Evolutionary conservation across 1,140 invertebrate species (phyloP).

Genomic region (Protaetia brevitarsis): DNA sequence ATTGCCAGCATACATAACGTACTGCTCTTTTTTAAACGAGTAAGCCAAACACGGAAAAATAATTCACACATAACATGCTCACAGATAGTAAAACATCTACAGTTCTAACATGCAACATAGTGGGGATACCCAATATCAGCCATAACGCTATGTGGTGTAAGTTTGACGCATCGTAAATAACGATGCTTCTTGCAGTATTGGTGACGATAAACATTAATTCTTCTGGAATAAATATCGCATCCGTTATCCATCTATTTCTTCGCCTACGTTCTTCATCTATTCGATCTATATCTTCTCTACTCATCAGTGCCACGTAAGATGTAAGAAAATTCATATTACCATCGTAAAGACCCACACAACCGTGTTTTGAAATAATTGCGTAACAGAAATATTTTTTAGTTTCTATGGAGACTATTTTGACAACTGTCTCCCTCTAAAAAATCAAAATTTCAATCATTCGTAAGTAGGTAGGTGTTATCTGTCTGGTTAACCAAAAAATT

Average conservation of each 20-base stretch:
- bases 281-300: constrained; percentile 43
- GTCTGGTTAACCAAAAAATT: no score
- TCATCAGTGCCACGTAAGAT: constrained; percentile 51
- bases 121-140: constrained; percentile 52
- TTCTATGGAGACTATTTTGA: constrained; percentile 54
- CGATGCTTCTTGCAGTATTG: constrained; percentile 54
- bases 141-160: constrained; percentile 52
- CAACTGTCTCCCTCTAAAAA: constrained; percentile 54
- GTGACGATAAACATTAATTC: constrained; percentile 50
- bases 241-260: constrained; percentile 57
- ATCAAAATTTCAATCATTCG: no score
- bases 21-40: constrained; percentile 29
- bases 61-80: constrained; percentile 11
- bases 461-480: no score
- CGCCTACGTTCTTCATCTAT: constrained; percentile 42
- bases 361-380: constrained; percentile 53
- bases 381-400: constrained; percentile 55
- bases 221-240: constrained; percentile 55
- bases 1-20: constrained; percentile 51
- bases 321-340: constrained; percentile 50
- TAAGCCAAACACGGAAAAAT: constrained; percentile 50
- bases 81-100: constrained; percentile 31
- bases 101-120: constrained; percentile 43
- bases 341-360: constrained; percentile 54
- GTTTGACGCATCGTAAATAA: constrained; percentile 53